Evolutionary conservation across 2,888 invertebrate genomes (phyloP), one percentile per base, ranked within the genome.

Genomic region (Mamestra brassicae): DNA sequence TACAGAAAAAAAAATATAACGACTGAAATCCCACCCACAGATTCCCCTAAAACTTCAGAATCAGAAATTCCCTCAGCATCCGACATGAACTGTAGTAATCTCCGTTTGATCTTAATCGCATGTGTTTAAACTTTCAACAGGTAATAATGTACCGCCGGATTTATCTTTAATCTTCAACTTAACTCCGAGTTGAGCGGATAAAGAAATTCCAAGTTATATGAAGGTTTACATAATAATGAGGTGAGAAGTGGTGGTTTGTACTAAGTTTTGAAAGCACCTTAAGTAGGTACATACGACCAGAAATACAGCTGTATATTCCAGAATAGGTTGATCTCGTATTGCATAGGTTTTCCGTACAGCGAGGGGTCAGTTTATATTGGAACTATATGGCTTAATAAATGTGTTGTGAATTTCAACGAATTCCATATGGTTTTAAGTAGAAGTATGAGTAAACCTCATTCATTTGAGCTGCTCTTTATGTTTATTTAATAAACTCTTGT

Each of bases 51-150:
- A n/a, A 60, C 42, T 34, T 65, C 3, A 34, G 10, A 45, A 62
- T 68, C 4, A 38, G 10, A 45, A 62, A 64, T 57, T 67, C 36
- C 13, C 60, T 4, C 55, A 55, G 50, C 36, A 50, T 58, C 69
- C 71, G 60, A 75, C 61, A 65, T 38, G 17, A 38, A 74, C 42
- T 47, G 17, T 8, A 36, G 10, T 72, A 70, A 85, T 82, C 62
- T 73, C n/a, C 15, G 74, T 80, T 70, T 79, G 67, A 82, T 78
- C 87, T 58, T 71, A 79, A 85, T 84, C 65, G 71, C 50, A 78
- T 61, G n/a, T 79, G 72, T 84, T 85, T 76, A 86, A 86, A 78
- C 73, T 84, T 86, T 80, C 55, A 86, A 62, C 66, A 70, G 68
- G 63, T 73, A 74, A 70, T 78, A 74, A 80, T 62, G 71, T 63